phyloP scores from a whole-genome alignment of 2,888 invertebrate genomes.

The Apodemia duryi region DNA sequence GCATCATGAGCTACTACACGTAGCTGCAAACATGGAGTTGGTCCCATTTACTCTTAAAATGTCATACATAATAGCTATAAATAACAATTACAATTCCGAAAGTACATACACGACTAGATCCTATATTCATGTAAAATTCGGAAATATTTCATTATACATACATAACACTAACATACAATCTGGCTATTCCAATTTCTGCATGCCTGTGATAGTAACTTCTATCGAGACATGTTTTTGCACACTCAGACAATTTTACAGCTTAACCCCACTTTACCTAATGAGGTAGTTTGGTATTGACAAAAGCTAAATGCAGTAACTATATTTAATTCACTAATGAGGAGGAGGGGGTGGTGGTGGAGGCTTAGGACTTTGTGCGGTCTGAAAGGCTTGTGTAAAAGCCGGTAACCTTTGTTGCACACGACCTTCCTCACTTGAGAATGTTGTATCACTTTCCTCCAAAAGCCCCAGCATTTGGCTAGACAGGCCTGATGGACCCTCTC shows the following conservation, averaged over 20 bases:
- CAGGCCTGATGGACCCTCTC: constrained; percentile 65
- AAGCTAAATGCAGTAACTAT: constrained; percentile 66
- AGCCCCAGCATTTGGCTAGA: constrained; percentile 61
- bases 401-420: constrained; percentile 60
- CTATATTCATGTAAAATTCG: constrained; percentile 79
- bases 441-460: constrained; percentile 37
- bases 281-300: constrained; percentile 68
- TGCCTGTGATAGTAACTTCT: background rate
- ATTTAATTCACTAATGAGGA: constrained; percentile 53
- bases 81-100: constrained; percentile 76
- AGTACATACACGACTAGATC: constrained; percentile 79
- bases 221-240: background rate
- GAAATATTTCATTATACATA: constrained; percentile 76
- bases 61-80: constrained; percentile 67
- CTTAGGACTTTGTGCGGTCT: constrained; percentile 62
- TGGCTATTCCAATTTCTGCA: constrained; percentile 52
- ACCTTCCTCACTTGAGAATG: constrained; percentile 51
- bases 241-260: constrained; percentile 64
- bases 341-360: constrained; percentile 72
- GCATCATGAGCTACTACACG: constrained; percentile 36
- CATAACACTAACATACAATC: constrained; percentile 69
- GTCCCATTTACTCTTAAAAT: constrained; percentile 71
- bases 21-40: constrained; percentile 63
- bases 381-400: constrained; percentile 72
- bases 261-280: constrained; percentile 72